Evolutionary conservation across 2,113 vertebrate genomes (phyloP), one percentile per base, ranked within the genome.

Genomic region (Scomber japonicus): DNA sequence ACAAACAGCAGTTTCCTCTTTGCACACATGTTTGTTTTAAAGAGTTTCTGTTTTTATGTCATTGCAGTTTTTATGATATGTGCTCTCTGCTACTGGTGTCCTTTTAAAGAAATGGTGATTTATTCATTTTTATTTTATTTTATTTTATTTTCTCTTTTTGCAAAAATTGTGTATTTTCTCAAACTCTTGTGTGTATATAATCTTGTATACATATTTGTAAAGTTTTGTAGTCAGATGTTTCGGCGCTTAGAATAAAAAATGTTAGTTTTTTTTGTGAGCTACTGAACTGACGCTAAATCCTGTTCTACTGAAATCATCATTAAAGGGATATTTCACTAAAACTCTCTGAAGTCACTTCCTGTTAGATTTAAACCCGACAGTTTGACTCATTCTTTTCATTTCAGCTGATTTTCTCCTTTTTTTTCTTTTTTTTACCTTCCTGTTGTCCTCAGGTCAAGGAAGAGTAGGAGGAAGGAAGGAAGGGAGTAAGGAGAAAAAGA

Each of bases 151-250:
- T 69, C 62, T 66, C 54, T 54, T 15, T 35, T 7, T 78, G 50
- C 21, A 78, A 85, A 27, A 83, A 78, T 63, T 11, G 70, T 68
- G 66, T 81, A 76, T 85, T 91, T 89, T 88, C 49, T 70, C 46
- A 17, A 46, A 51, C 63, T 48, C 87, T 27, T 27, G 24, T 27
- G 76, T 93, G 80, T 93, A 85, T 86, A 91, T 91, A 86, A 49
- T 64, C 91, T 83, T 92, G 84, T 90, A 94, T 81, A 89, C 86
- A 90, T 89, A 71, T 91, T 83, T 92, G 87, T 92, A 93, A 83
- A 84, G 82, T 92, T 94, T 90, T 92, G 10, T 90, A 90, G 83
- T 76, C 11, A 2, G 61, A 87, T 56, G 53, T 77, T 80, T 84
- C 59, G 50, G 53, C 15, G 15, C 27, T n/a, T 63, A 45, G 54